These are phyloP conservation scores for Tinea semifulvella DNA, from an alignment of 2,888 invertebrate species.

Conservation along the genomic window DNA sequence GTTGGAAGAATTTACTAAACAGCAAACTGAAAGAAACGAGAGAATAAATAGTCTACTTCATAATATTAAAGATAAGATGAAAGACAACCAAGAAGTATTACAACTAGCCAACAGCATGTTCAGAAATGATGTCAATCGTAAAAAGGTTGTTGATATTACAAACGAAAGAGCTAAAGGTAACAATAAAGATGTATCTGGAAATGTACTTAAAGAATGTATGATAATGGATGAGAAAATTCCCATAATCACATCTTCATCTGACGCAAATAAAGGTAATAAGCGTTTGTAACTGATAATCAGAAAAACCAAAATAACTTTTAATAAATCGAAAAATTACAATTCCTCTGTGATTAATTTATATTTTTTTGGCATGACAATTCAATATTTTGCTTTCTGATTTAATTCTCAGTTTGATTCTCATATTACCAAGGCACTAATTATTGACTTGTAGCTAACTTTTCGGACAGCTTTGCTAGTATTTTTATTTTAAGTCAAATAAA, in stretches of 20 bases:
- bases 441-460: too few species aligned
- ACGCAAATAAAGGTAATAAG: constrained; percentile 20
- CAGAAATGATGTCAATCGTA: constrained; percentile 36
- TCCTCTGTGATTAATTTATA: not conserved
- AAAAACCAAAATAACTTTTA: not conserved
- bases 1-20: constrained; percentile 29
- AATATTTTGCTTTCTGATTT: too few species aligned
- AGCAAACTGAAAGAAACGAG: constrained; percentile 36
- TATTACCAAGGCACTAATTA: too few species aligned
- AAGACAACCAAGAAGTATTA: constrained; percentile 51
- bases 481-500: too few species aligned
- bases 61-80: constrained; percentile 55
- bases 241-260: constrained; percentile 16
- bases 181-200: constrained; percentile 23
- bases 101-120: constrained; percentile 46
- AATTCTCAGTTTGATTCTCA: too few species aligned
- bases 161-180: constrained; percentile 39
- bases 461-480: too few species aligned
- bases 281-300: constrained; percentile 16
- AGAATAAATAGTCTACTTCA: constrained; percentile 43
- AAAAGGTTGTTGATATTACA: constrained; percentile 25
- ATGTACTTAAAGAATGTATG: constrained; percentile 17
- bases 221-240: constrained; percentile 16
- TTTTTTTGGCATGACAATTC: not conserved
- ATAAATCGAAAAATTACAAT: too few species aligned